A percentile compares a stretch with the other conserved stretches of the same genome.
These are phyloP conservation scores for Lepas anatifera DNA, from an alignment of 2,888 invertebrate species.

Conservation along the genomic window DNA sequence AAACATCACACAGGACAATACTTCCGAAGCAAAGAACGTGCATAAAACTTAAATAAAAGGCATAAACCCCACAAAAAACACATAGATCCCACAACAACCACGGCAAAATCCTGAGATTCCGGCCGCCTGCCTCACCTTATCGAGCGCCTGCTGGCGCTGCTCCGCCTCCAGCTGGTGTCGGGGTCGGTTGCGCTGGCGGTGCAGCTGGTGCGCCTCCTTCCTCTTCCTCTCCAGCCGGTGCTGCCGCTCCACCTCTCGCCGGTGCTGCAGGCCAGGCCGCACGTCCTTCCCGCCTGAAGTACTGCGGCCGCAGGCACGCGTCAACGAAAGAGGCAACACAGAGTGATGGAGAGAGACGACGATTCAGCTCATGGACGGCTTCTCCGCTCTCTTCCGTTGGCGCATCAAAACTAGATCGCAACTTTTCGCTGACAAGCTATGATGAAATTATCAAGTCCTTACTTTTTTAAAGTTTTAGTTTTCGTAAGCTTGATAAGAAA, in stretches of 20 bases:
- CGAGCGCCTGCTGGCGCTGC: constrained; percentile 20
- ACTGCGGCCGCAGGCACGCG: not conserved
- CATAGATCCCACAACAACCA: not conserved
- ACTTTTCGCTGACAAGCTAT: no score
- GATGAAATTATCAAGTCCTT: no score
- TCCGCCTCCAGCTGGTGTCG: constrained; percentile 20
- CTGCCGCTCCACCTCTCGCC: constrained; percentile 19
- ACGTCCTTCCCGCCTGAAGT: constrained; percentile 17
- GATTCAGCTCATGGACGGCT: no score
- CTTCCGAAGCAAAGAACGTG: not conserved
- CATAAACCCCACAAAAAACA: not conserved
- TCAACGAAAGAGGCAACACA: not conserved
- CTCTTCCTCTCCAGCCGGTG: constrained; percentile 20
- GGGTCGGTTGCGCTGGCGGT: constrained; percentile 13
- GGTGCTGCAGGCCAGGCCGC: constrained; percentile 23
- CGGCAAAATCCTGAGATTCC: not conserved
- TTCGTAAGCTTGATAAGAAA: no score
- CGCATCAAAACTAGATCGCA: no score
- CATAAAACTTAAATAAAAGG: not conserved
- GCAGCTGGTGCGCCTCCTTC: constrained; percentile 7
- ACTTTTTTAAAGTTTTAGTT: no score
- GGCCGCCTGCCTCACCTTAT: constrained; percentile 1
- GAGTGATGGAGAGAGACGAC: no score
- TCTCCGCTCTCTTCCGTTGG: no score
- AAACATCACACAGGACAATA: not conserved